phyloP scores from a whole-genome alignment of 1,140 invertebrate species.

The Papilio dardanus region DNA sequence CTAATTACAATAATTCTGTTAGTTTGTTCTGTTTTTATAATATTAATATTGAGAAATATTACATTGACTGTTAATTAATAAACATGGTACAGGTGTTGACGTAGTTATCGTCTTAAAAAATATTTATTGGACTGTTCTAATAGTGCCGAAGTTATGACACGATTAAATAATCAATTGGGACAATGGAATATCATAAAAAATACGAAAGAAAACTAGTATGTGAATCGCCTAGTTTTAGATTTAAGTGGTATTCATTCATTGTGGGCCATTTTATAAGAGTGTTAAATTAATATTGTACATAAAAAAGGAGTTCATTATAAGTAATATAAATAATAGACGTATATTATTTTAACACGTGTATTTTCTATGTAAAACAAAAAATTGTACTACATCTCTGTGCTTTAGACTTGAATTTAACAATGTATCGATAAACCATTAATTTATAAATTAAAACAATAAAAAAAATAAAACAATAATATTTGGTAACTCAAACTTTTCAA shows the following conservation, averaged over 20 bases:
- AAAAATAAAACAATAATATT: constrained; percentile 33
- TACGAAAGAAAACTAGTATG: not conserved
- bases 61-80: not conserved
- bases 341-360: constrained; percentile 31
- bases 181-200: not conserved
- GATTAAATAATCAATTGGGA: not conserved
- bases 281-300: too few relatives aligned
- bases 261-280: not conserved
- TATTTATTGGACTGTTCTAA: not conserved
- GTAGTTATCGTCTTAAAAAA: not conserved
- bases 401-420: not conserved
- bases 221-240: not conserved
- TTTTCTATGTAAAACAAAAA: constrained; percentile 36
- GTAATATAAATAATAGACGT: not conserved
- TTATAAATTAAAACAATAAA: constrained; percentile 27
- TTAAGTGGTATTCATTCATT: not conserved
- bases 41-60: not conserved
- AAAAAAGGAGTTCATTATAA: not conserved
- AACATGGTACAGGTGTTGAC: not conserved
- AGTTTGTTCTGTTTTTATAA: not conserved
- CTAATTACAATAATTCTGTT: not conserved
- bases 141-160: not conserved
- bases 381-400: constrained; percentile 30
- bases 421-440: constrained; percentile 15
- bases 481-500: constrained; percentile 37